A percentile compares a stretch with the other conserved stretches of the same genome.
These are phyloP conservation scores for Drosophila busckii DNA, from an alignment of 1,140 invertebrate genomes.

Conservation along the genomic window DNA sequence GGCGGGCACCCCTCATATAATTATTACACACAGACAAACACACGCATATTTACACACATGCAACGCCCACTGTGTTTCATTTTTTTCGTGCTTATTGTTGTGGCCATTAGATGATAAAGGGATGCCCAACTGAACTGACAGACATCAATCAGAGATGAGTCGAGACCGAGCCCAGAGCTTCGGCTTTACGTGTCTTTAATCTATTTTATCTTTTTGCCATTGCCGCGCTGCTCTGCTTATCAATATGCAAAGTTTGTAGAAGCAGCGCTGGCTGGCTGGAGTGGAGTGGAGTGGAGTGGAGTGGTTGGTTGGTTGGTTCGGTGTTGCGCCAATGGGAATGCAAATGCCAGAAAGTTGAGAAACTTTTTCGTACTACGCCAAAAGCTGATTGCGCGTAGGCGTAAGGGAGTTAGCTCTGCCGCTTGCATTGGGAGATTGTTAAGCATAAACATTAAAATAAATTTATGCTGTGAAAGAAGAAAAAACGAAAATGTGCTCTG, in stretches of 20 bases:
- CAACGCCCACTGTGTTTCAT: constrained; percentile 2
- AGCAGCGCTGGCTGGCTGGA: neutral
- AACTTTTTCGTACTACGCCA: constrained; percentile 50
- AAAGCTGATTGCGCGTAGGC: constrained; percentile 46
- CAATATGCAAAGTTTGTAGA: constrained; percentile 66
- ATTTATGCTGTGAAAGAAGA: constrained; percentile 63
- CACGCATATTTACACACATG: constrained; percentile 6
- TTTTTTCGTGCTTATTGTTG: neutral
- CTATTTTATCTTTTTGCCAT: constrained; percentile 53
- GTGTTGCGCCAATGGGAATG: no score
- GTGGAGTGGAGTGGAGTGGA: neutral
- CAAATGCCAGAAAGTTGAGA: no score
- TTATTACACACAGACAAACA: constrained; percentile 30
- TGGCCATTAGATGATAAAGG: constrained; percentile 62
- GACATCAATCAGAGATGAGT: constrained; percentile 63
- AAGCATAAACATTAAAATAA: constrained; percentile 74
- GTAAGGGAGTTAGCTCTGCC: neutral
- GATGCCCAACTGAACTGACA: constrained; percentile 50
- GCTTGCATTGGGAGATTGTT: constrained; percentile 61
- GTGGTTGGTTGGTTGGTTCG: constrained; percentile 18
- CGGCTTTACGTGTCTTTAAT: constrained; percentile 34
- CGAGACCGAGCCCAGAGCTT: constrained; percentile 18
- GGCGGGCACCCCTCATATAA: constrained; percentile 37
- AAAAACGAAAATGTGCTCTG: neutral
- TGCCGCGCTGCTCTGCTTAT: constrained; percentile 52